These are phyloP conservation scores for Coreoperca whiteheadi DNA, from an alignment of 2,113 vertebrate genomes.

Conservation along the genomic window DNA sequence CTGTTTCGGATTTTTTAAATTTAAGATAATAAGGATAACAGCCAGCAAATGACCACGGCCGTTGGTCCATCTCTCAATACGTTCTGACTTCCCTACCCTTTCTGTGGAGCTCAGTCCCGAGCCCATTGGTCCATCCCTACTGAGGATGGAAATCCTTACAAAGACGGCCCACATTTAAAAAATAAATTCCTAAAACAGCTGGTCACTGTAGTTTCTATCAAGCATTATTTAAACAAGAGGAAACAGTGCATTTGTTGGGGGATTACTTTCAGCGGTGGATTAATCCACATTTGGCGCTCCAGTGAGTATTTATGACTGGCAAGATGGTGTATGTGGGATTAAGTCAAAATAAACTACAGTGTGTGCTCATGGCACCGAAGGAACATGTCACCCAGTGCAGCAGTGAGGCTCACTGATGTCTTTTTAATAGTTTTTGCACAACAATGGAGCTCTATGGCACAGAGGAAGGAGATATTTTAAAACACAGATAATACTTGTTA, in stretches of 20 bases:
- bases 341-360: background rate
- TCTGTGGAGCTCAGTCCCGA: background rate
- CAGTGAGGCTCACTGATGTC: constrained; percentile 15
- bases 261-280: constrained; percentile 26
- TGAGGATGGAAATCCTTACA: background rate
- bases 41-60: background rate
- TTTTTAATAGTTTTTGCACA: constrained; percentile 45
- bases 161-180: background rate
- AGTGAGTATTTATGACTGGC: constrained; percentile 14
- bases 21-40: background rate
- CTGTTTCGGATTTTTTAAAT: background rate
- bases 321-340: background rate
- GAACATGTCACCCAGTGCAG: background rate
- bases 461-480: constrained; percentile 10
- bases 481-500: background rate
- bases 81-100: no score
- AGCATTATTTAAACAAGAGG: background rate
- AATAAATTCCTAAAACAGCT: background rate
- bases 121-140: background rate
- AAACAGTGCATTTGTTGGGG: background rate
- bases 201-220: background rate
- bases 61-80: no score
- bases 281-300: background rate
- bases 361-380: background rate
- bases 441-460: constrained; percentile 20